Conservation (phyloP, 2,113 vertebrate genomes). For the Sturnus vulgaris region DNA sequence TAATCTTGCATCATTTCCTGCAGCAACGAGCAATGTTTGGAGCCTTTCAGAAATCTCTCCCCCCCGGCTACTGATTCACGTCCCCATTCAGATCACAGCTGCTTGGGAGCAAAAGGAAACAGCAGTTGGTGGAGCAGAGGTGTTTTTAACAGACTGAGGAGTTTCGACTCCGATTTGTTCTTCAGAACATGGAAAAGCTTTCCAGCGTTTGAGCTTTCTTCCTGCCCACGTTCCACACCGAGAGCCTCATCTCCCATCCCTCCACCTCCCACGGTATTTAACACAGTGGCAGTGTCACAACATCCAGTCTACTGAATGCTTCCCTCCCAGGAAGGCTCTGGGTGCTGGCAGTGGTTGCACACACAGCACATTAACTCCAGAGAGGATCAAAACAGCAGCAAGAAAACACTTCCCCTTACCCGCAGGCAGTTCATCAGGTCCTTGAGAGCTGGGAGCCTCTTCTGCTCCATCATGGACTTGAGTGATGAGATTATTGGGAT, state of each 20-base stretch:
- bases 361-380: not conserved
- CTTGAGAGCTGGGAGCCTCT: constrained; percentile 83
- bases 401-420: constrained; percentile 66
- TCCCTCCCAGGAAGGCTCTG: not conserved
- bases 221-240: constrained; percentile 20
- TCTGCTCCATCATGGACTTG: constrained; percentile 86
- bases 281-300: constrained; percentile 26
- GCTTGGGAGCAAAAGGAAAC: constrained; percentile 49
- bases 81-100: constrained; percentile 58
- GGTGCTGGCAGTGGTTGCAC: not conserved
- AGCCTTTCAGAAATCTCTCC: constrained; percentile 9
- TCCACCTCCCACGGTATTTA: constrained; percentile 37
- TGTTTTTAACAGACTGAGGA: constrained; percentile 58
- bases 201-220: not conserved
- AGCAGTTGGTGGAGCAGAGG: constrained; percentile 62
- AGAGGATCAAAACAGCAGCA: not conserved
- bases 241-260: constrained; percentile 21
- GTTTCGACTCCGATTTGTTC: constrained; percentile 1
- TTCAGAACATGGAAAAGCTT: constrained; percentile 5
- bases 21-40: constrained; percentile 12
- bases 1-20: constrained; percentile 94
- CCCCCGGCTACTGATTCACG: constrained; percentile 30
- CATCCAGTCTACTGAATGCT: not conserved
- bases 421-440: constrained; percentile 91
- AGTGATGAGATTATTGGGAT: constrained; percentile 88